Conservation (phyloP, 35 echinoderm and acorn worm species). For the Hemicentrotus pulcherrimus region DNA sequence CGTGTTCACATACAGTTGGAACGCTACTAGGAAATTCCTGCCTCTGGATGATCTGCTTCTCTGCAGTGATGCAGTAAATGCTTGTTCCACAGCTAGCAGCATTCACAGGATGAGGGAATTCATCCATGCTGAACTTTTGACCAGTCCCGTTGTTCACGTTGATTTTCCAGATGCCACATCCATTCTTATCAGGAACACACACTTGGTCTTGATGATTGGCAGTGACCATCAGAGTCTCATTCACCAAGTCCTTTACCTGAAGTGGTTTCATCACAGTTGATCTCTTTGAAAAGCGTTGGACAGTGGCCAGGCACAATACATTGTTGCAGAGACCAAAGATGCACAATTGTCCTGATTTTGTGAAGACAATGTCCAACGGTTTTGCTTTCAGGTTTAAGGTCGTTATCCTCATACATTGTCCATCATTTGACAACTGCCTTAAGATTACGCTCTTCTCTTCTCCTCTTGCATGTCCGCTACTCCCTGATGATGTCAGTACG, state of each 20-base stretch:
- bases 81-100: neutral
- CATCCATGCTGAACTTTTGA: neutral
- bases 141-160: neutral
- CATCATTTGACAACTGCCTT: neutral
- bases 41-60: neutral
- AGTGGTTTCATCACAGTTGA: neutral
- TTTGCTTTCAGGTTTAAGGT: neutral
- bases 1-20: neutral
- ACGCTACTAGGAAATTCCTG: neutral
- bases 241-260: neutral
- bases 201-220: neutral
- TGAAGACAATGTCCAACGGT: neutral
- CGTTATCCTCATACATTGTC: neutral
- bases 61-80: constrained; percentile 2
- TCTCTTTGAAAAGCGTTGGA: neutral
- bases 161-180: constrained; percentile 25
- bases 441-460: neutral
- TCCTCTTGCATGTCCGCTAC: neutral
- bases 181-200: neutral
- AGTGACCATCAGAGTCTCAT: neutral
- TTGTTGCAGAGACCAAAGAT: neutral
- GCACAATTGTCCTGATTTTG: neutral
- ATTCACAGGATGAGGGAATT: neutral
- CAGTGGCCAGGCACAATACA: neutral
- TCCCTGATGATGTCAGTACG: neutral